Conservation (phyloP, 2,113 vertebrate genomes). For the Petroica traversi region DNA sequence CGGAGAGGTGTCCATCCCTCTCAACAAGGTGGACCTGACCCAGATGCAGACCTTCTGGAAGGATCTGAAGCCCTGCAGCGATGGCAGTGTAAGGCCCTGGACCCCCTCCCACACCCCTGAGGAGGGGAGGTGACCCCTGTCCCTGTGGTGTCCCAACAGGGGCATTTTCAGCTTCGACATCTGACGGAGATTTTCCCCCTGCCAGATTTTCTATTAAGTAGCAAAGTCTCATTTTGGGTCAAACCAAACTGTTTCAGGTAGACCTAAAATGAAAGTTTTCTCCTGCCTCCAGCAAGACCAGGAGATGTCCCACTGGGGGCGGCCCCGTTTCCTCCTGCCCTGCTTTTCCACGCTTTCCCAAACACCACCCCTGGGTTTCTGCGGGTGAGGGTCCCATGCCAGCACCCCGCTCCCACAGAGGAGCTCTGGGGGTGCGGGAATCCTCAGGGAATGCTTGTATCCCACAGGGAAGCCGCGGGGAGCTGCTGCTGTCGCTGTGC, state of each 20-base stretch:
- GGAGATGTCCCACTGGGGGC: background rate
- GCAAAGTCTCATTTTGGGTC: background rate
- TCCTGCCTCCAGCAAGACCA: background rate
- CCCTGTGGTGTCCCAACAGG: background rate
- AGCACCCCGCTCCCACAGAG: accelerated
- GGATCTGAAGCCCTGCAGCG: conserved; percentile 97
- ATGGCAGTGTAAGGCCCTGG: conserved; percentile 91
- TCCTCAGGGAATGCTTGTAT: background rate
- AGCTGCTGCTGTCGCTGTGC: conserved; percentile 95
- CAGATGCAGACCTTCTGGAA: conserved; percentile 99
- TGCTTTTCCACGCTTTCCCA: background rate
- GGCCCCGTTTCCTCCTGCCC: background rate
- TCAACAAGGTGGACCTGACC: conserved; percentile 96
- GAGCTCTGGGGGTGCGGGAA: background rate
- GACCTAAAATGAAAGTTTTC: background rate
- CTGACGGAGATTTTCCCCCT: accelerated
- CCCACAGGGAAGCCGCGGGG: conserved; percentile 91
- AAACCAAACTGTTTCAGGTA: background rate
- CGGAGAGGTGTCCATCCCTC: conserved; percentile 94
- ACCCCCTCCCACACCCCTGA: background rate
- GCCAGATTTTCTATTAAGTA: background rate
- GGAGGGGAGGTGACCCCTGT: no score
- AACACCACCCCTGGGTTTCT: background rate
- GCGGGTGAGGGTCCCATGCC: background rate
- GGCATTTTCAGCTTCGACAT: accelerated